phyloP scores from a whole-genome alignment of 2,888 invertebrate species.

The Ophion obscuratus region DNA sequence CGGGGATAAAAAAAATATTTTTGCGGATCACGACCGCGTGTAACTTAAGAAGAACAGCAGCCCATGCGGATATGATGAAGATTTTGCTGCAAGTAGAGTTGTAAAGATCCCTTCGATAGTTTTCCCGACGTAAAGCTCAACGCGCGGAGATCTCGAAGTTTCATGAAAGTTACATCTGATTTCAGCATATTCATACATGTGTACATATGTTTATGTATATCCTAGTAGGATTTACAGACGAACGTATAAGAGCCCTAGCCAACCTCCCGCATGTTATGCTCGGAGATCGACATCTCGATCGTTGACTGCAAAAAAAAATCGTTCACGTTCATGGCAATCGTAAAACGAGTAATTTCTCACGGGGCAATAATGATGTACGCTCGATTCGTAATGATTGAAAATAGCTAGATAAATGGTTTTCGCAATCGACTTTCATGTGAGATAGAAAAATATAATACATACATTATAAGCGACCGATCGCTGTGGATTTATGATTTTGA shows the following conservation, averaged over 20 bases:
- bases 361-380: not conserved
- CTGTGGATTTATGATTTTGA: too few relatives aligned
- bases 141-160: conserved; percentile 45
- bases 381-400: too few relatives aligned
- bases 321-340: not conserved
- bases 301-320: not conserved
- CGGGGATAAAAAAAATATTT: too few relatives aligned
- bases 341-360: not conserved
- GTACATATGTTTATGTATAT: not conserved
- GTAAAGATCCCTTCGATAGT: conserved; percentile 46
- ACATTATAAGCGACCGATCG: too few relatives aligned
- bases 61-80: too few relatives aligned
- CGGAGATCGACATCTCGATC: not conserved
- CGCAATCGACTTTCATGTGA: too few relatives aligned
- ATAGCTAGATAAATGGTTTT: too few relatives aligned
- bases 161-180: conserved; percentile 50
- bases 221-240: conserved; percentile 9
- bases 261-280: not conserved
- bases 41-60: too few relatives aligned
- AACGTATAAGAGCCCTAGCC: conserved; percentile 29
- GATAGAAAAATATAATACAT: too few relatives aligned
- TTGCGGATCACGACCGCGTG: too few relatives aligned
- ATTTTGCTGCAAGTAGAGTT: conserved; percentile 16
- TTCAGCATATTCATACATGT: not conserved
- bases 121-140: conserved; percentile 28